A percentile compares a stretch with the other conserved stretches of the same genome.
Evolutionary conservation across 2,888 invertebrate species (phyloP).

Genomic region (Octonoba sinensis): DNA sequence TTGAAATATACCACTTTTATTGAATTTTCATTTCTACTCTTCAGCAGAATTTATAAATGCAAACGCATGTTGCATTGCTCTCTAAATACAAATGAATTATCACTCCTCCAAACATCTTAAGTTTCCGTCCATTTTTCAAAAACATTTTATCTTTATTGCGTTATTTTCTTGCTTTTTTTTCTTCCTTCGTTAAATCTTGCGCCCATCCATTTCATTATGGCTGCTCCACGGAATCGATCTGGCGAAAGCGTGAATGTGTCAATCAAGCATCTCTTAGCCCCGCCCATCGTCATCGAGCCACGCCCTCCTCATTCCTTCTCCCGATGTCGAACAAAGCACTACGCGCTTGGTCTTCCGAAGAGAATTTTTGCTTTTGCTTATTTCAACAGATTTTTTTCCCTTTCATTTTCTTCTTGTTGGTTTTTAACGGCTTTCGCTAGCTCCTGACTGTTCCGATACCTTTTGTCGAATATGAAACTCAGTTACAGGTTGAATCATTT

Average conservation of each 20-base stretch:
- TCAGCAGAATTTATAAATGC: too few relatives aligned
- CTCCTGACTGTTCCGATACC: slow-evolving; percentile 8
- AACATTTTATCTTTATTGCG: slow-evolving; percentile 1
- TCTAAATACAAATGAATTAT: too few relatives aligned
- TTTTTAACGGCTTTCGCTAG: slow-evolving; percentile 13
- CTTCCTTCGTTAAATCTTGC: slow-evolving; percentile 7
- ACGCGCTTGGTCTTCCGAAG: slow-evolving; percentile 5
- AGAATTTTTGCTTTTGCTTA: slow-evolving; percentile 12
- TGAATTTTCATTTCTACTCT: too few relatives aligned
- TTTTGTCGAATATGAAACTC: slow-evolving; percentile 34
- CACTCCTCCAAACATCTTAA: too few relatives aligned
- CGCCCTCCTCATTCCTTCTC: slow-evolving; percentile 41
- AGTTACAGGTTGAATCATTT: slow-evolving; percentile 37
- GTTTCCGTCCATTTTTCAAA: background rate
- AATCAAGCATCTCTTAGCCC: slow-evolving; percentile 11
- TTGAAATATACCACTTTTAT: too few relatives aligned
- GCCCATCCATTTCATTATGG: slow-evolving; percentile 11
- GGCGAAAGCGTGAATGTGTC: slow-evolving; percentile 31
- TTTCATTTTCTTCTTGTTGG: slow-evolving; percentile 10
- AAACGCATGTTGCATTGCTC: too few relatives aligned
- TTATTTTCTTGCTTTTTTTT: slow-evolving; percentile 25
- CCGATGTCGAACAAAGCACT: slow-evolving; percentile 39
- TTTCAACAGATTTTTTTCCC: background rate
- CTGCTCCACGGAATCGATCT: slow-evolving; percentile 32
- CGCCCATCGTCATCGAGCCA: slow-evolving; percentile 30